These are phyloP conservation scores for Synanceia verrucosa DNA, from an alignment of 2,797 vertebrate genomes.

Conservation along the genomic window DNA sequence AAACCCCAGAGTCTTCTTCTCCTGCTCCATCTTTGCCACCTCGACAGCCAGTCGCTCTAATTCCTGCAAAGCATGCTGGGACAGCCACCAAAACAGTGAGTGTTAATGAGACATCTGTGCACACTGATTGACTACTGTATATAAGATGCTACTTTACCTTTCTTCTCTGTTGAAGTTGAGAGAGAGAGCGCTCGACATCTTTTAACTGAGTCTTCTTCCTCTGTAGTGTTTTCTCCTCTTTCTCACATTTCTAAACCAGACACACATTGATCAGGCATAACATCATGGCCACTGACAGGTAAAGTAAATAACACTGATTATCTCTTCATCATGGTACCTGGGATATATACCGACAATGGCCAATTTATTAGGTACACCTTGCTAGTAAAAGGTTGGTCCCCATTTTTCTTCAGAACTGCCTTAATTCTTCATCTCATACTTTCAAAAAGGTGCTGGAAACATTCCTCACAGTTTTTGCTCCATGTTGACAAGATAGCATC, in stretches of 20 bases:
- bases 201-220: constrained; percentile 66
- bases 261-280: too few species aligned
- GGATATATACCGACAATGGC: too few species aligned
- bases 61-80: constrained; percentile 72
- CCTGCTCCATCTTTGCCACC: constrained; percentile 59
- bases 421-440: too few species aligned
- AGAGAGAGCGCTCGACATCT: constrained; percentile 64
- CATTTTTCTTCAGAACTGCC: too few species aligned
- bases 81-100: constrained; percentile 14
- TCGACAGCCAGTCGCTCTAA: constrained; percentile 45
- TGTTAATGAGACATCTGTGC: background rate
- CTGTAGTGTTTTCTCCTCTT: constrained; percentile 68
- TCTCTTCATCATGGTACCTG: too few species aligned
- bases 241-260: constrained; percentile 68
- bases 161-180: constrained; percentile 63
- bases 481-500: too few species aligned
- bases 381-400: too few species aligned
- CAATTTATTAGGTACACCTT: too few species aligned
- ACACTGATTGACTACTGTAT: background rate
- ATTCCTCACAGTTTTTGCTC: too few species aligned
- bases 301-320: too few species aligned
- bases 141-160: constrained; percentile 57
- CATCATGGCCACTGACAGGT: too few species aligned
- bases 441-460: too few species aligned
- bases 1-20: constrained; percentile 54